Base-by-base conservation (phyloP, 2,113 vertebrate species). In the Catharus bicknelli region DNA sequence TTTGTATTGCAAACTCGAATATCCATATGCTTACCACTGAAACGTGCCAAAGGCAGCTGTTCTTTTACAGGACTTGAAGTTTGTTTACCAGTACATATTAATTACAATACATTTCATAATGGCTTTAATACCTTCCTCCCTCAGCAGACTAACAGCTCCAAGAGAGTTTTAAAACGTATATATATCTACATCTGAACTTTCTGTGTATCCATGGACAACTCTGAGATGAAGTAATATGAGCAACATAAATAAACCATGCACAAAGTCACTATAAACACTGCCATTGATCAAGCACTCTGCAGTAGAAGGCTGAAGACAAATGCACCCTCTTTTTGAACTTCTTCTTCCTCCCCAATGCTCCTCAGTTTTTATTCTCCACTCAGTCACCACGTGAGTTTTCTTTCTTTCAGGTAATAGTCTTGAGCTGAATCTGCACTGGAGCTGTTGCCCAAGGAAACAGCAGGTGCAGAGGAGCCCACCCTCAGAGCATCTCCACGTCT, bases 61-160 rank as follows among this genome's bases (percentile, higher is more conserved):
- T 95, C 61, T 57, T 63, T 34, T 89, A 84, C 64, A 86, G 48
- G 51, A 76, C 83, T 59, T 90, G 66, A 84, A 83, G 69, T 72
- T 86, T 94, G 57, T 70, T 93, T 96, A 88, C 57, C 32, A 75
- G 21, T 58, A 18, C n/a, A 29, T 63, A 68, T 55, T 75, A 77
- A 86, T 48, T 36, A 67, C 38, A 67, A 86, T 22, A 61, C 7
- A 32, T 64, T 72, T 64, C 86, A 64, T 72, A 92, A 90, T 38
- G 51, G 26, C 23, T 81, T 86, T 68, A 54, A 72, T 62, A 61
- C 7, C 16, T 27, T 74, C 48, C n/a, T 83, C 38, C 54, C 61
- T 53, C 64, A 67, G 74, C 50, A 48, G 13, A 48, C 27, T 11
- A 76, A 21, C 17, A 61, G 50, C 17, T 83, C 18, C 42, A 76